Conservation (phyloP, 2,888 invertebrate genomes). For the Pollenia angustigena region DNA sequence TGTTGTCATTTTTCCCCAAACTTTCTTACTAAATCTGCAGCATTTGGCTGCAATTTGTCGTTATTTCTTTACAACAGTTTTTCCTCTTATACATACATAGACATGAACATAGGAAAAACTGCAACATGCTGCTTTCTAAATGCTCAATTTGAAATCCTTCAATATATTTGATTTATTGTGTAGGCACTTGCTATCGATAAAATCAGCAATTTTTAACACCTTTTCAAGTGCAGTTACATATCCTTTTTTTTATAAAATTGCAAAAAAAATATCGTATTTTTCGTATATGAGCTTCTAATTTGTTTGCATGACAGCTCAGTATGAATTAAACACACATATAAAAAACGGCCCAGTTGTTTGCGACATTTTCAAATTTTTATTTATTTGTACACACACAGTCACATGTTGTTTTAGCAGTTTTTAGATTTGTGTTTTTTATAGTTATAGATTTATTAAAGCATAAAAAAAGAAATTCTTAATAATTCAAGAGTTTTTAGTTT, state of each 20-base stretch:
- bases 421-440: not conserved
- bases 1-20: not conserved
- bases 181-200: not conserved
- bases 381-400: not conserved
- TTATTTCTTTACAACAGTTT: no score
- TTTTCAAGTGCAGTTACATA: not conserved
- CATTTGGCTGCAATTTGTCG: not conserved
- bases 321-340: constrained; percentile 4
- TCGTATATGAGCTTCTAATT: not conserved
- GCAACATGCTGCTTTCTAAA: not conserved
- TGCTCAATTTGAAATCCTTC: not conserved
- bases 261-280: not conserved
- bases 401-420: not conserved
- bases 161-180: constrained; percentile 15
- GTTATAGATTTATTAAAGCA: constrained; percentile 41
- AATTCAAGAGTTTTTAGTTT: constrained; percentile 24
- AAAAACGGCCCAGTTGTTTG: constrained; percentile 41
- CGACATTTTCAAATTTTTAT: constrained; percentile 21
- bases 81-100: not conserved
- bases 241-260: not conserved
- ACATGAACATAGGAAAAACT: not conserved
- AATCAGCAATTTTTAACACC: constrained; percentile 21
- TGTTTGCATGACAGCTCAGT: constrained; percentile 8
- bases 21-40: not conserved
- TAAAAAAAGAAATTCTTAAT: constrained; percentile 17